Base-by-base conservation (phyloP, 1,140 invertebrate species). In the Proctacanthus coquilletti region DNA sequence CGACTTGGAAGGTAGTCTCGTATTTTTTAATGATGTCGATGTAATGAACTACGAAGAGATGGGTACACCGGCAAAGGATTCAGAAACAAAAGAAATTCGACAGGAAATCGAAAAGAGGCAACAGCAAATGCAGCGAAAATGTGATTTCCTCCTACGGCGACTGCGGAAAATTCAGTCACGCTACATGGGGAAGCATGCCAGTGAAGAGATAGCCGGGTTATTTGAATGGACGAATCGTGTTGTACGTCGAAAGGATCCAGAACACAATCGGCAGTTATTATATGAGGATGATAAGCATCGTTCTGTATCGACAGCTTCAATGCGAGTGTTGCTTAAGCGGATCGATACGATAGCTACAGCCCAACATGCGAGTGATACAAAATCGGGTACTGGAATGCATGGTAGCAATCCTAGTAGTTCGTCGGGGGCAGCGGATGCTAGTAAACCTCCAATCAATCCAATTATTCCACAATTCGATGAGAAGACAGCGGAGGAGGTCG, bases 161-260 rank as follows among this genome's bases (percentile, higher is more conserved):
- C 58, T 88, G 23, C 62, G 77, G 1, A 84, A 86, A 50, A 56
- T 85, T 5, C 83, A 89, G 56, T 69, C 74, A 0, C 65, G 71
- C 34, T 62, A 75, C 13, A 64, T 85, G 43, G 80, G 83, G 10
- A 71, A 72, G 34, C 81, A 87, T 52, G 66, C 76, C 18, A 74
- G 74, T 35, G 75, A 80, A 39, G 80, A 92, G 56, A 70, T 80
- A 2, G 68, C 70, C 11, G 70, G 75, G 38, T 68, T 85, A 38
- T 63, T 87, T 51, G 75, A 81, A 51, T 60, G 79, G 53, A 72
- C 80, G 27, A 72, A 76, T 40, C 66, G 60, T 52, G 54, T 18
- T 48, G 45, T 29, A 53, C 55, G 21, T 61, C 46, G 50, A 59
- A 53, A 51, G 54, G 54, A 31, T 51, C 48, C 13, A 10, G 36